Evolutionary conservation across 2,113 vertebrate species (phyloP), one percentile per base, ranked within the genome.

Genomic region (Maccullochella peelii): DNA sequence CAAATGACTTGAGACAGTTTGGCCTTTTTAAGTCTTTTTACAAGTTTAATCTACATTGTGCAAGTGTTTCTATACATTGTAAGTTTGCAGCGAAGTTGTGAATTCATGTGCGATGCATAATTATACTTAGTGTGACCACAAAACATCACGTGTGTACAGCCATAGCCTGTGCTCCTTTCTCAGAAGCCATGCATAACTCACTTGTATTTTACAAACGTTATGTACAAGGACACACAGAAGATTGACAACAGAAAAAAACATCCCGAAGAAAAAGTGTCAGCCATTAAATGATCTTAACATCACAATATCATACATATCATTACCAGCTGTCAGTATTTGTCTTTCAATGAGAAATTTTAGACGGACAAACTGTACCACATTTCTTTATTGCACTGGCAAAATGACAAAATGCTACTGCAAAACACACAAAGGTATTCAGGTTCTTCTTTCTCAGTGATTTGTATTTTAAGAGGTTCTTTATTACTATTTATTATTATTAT

Each of bases 31-130:
- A 21, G 1, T 75, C 14, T 84, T 63, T 79, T 85, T 77, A 79
- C 59, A 88, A 70, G 77, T 89, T 90, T 77, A 88, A 82, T 93
- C 74, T 88, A 77, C 79, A 86, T 68, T 71, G 82, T 92, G 81
- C 70, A 68, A 76, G 79, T 84, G 65, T 79, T 65, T 83, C 83
- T 84, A 57, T 79, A 82, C 78, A 82, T 38, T 83, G 67, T 61
- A 73, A 20, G n/a, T 75, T 70, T 82, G 33, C 49, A 72, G 50
- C 63, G 30, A 77, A 30, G 20, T 58, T 69, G 33, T 84, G 65
- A 74, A 71, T 49, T 61, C 11, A 65, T 77, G 54, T 66, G 77
- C 11, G 7, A 65, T 86, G 72, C 30, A 27, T 75, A 33, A 79
- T 83, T 68, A 63, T 40, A 67, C 1, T 23, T 71, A 7, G 50